These are phyloP conservation scores for Stichodactyla helianthus DNA, from an alignment of 64 coral and sea anemone genomes.

Conservation along the genomic window DNA sequence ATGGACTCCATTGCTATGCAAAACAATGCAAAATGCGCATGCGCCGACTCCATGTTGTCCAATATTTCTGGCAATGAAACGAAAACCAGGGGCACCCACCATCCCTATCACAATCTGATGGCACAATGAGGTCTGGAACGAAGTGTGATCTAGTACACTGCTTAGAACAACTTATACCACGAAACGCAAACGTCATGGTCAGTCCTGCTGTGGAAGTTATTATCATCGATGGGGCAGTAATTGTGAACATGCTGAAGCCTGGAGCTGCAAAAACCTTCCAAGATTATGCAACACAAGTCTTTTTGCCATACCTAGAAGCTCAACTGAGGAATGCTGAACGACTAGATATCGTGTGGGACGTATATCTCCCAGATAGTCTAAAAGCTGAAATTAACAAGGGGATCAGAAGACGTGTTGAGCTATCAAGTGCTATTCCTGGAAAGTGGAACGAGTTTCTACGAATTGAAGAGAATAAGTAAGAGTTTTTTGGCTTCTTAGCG, in stretches of 20 bases:
- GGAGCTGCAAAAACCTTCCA: slow-evolving; percentile 39
- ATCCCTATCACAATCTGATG: slow-evolving; percentile 30
- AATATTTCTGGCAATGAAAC: too few relatives aligned
- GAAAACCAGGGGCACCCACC: slow-evolving; percentile 48
- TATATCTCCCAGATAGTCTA: too few relatives aligned
- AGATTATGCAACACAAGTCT: slow-evolving; percentile 39
- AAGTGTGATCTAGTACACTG: slow-evolving; percentile 48
- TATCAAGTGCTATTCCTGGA: slow-evolving; percentile 24
- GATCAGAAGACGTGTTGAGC: slow-evolving; percentile 22
- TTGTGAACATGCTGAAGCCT: slow-evolving; percentile 35
- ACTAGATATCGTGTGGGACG: slow-evolving; percentile 19
- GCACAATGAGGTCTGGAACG: slow-evolving; percentile 34
- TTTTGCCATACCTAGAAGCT: slow-evolving; percentile 41
- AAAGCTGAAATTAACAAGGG: not conserved
- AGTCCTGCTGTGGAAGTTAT: slow-evolving; percentile 26
- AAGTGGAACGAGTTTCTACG: too few relatives aligned
- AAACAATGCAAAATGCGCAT: too few relatives aligned
- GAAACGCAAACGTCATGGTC: not conserved
- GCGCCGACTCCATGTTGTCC: too few relatives aligned
- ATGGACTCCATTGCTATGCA: too few relatives aligned
- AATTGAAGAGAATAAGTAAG: slow-evolving; percentile 48
- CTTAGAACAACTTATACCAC: slow-evolving; percentile 10
- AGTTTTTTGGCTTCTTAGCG: too few relatives aligned
- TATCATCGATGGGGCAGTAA: slow-evolving; percentile 52
- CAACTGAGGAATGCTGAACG: slow-evolving; percentile 4